Conservation (phyloP, 2,888 invertebrate genomes). For the Himalopsyche japonica region DNA sequence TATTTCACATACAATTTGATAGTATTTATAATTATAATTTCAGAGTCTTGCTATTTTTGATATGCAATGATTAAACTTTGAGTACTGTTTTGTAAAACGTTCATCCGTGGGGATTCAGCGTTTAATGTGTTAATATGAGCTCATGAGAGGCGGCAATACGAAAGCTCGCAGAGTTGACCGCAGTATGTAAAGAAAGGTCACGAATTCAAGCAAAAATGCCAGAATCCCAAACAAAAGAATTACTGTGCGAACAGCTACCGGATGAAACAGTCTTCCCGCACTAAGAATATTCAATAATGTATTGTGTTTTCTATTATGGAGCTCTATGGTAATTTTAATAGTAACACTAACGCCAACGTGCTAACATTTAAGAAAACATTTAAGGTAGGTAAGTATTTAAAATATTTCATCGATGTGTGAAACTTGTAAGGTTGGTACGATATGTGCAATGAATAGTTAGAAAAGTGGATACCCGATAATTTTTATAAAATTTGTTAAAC, state of each 20-base stretch:
- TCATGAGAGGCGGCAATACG: background rate
- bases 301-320: constrained; percentile 23
- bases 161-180: background rate
- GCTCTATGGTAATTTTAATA: constrained; percentile 24
- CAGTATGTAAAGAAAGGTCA: constrained; percentile 16
- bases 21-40: too few relatives aligned
- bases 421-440: background rate
- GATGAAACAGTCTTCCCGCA: constrained; percentile 11
- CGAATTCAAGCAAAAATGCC: constrained; percentile 21
- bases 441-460: too few relatives aligned
- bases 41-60: too few relatives aligned
- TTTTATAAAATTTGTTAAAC: too few relatives aligned
- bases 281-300: background rate
- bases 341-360: background rate
- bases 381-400: background rate
- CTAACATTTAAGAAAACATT: background rate
- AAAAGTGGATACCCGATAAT: too few relatives aligned
- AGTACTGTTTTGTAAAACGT: background rate
- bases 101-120: background rate
- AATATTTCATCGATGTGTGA: background rate
- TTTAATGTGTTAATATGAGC: background rate
- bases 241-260: constrained; percentile 11
- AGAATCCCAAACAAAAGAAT: constrained; percentile 25
- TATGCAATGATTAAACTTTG: too few relatives aligned
- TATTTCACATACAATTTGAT: too few relatives aligned